These are phyloP conservation scores for Melanostoma scalare DNA, from an alignment of 2,888 invertebrate genomes.

Conservation along the genomic window DNA sequence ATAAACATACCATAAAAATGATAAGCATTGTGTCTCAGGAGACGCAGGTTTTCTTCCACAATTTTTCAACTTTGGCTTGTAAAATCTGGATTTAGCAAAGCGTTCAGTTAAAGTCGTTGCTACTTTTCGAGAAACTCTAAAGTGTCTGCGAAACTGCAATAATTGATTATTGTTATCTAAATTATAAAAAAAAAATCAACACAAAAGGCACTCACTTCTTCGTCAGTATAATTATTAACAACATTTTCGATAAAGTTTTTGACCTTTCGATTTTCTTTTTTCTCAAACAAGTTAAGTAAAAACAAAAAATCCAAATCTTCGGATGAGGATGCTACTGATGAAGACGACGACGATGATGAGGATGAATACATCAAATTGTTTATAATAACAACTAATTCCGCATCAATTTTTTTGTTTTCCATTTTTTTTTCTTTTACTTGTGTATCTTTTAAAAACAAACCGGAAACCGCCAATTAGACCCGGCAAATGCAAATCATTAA, in stretches of 20 bases:
- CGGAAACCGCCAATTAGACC: too few species aligned
- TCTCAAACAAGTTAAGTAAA: too few species aligned
- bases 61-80: not conserved
- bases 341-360: too few species aligned
- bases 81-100: not conserved
- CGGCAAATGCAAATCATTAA: too few species aligned
- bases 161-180: not conserved
- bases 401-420: too few species aligned
- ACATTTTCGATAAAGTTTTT: not conserved
- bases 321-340: too few species aligned
- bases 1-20: constrained; percentile 1
- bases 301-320: too few species aligned
- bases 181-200: not conserved
- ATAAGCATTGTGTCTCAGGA: not conserved
- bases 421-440: too few species aligned
- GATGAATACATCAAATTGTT: too few species aligned
- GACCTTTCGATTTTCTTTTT: not conserved
- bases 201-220: not conserved
- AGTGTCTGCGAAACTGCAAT: not conserved
- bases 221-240: not conserved
- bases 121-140: not conserved
- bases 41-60: not conserved
- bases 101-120: not conserved
- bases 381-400: too few species aligned
- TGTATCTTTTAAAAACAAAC: too few species aligned